Evolutionary conservation across 2,113 vertebrate species (phyloP).

Genomic region (Caranx melampygus): DNA sequence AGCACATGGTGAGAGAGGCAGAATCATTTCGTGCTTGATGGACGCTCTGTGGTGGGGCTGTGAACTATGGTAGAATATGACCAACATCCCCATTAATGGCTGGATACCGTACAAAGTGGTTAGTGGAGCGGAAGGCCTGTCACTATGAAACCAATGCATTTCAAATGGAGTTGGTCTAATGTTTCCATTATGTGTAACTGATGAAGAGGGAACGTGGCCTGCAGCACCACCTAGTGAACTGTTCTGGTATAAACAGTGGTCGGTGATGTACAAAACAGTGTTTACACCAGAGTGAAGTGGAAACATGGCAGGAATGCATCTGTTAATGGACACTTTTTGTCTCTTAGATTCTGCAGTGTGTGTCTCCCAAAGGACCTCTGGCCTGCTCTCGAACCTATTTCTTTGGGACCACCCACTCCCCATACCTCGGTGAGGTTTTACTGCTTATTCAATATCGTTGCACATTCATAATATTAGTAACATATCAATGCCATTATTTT

Average conservation of each 20-base stretch:
- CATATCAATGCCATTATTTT: background rate
- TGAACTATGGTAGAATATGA: background rate
- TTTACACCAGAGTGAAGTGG: background rate
- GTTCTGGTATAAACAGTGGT: background rate
- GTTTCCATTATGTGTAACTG: background rate
- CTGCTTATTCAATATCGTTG: background rate
- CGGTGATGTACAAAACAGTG: background rate
- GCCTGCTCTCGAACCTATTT: constrained; percentile 96
- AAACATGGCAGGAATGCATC: background rate
- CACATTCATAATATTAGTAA: background rate
- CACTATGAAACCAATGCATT: background rate
- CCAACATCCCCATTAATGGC: background rate
- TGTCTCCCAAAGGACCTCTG: constrained; percentile 92
- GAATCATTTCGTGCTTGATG: background rate
- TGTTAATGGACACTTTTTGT: background rate
- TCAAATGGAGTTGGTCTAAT: background rate
- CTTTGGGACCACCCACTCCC: constrained; percentile 91
- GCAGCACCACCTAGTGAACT: constrained; percentile 51
- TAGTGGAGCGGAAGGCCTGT: background rate
- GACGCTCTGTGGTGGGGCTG: background rate
- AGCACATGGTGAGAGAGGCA: constrained; percentile 90
- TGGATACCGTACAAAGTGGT: background rate
- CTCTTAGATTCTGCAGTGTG: constrained; percentile 91
- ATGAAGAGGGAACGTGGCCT: background rate
- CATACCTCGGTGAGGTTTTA: constrained; percentile 90